Evolutionary conservation across 1,140 invertebrate species (phyloP).

Genomic region (Elymnias hypermnestra): DNA sequence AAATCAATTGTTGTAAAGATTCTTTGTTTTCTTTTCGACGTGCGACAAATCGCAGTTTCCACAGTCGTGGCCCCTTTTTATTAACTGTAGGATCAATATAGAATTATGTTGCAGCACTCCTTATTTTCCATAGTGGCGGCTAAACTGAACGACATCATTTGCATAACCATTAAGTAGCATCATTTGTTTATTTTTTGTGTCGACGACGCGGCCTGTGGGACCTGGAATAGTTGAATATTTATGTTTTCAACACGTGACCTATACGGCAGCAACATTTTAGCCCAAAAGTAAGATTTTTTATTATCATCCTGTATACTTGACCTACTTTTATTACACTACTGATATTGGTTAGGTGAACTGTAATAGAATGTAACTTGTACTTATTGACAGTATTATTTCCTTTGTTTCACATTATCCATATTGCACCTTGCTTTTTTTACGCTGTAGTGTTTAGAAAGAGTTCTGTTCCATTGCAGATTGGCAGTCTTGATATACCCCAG

Average conservation of each 20-base stretch:
- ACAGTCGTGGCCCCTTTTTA: conserved; percentile 9
- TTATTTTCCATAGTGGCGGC: conserved; percentile 19
- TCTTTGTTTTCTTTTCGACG: too few species aligned
- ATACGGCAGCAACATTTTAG: conserved; percentile 4
- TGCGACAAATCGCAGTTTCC: conserved; percentile 1
- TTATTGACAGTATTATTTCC: too few species aligned
- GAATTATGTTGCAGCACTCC: conserved; percentile 9
- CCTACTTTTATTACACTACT: too few species aligned
- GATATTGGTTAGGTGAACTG: too few species aligned
- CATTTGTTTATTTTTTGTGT: conserved; percentile 8
- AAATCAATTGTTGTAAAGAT: too few species aligned
- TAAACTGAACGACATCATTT: conserved; percentile 38
- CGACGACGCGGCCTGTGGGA: neutral
- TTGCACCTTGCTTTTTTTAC: too few species aligned
- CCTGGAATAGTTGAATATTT: conserved; percentile 7
- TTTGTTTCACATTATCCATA: too few species aligned
- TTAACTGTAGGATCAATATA: conserved; percentile 12
- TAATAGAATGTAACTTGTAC: too few species aligned
- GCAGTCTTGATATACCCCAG: too few species aligned
- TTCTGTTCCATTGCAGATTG: too few species aligned
- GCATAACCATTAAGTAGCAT: conserved; percentile 33
- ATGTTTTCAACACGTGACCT: conserved; percentile 22
- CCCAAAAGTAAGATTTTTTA: neutral
- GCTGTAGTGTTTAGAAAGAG: too few species aligned
- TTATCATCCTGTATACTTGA: too few species aligned